Base-by-base conservation (phyloP, 2,797 vertebrate species). In the Rachycentron canadum region DNA sequence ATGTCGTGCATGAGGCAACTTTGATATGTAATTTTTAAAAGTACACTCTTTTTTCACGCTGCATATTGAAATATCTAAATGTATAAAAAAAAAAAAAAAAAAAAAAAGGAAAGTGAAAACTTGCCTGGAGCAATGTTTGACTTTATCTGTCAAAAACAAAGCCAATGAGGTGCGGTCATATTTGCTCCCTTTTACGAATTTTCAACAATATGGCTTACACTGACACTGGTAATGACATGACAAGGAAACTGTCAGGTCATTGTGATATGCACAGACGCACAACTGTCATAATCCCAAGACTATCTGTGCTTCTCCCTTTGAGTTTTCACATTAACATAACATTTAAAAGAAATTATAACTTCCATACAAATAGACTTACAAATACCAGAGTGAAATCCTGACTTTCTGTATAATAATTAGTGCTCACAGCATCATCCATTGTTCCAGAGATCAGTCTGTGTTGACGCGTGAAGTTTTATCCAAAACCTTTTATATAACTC, bases 141-240 rank as follows among this genome's bases (percentile, higher is more conserved):
- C 34, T 72, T 56, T 64, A 66, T 28, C n/a, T 47, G 30, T 59
- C 12, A 69, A 59, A 77, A 65, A 67, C 12, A 59, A 68, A 65
- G 32, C 55, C 23, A 79, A 74, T 62, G 66, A 78, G n/a, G 77
- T 47, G 47, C 79, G 68, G 10, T 78, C 30, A 47, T 17, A 60
- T 53, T 64, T 60, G 32, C 64, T 73, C 65, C 60, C 21, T 76
- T 62, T 72, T 11, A 53, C 34, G 64, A 53, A 58, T 75, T 62
- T 69, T 38, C 38, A 64, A 36, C 19, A 36, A 52, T 76, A 78
- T 58, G 65, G 45, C 58, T 67, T 56, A 76, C 61, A 78, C 45
- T 0, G 69, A 81, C 38, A 66, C 30, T 69, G 62, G 71, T 47
- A 47, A 21, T 47, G 43, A 47, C 17, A 47, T 21, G 43, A 45